Evolutionary conservation across 2,797 vertebrate species (phyloP).

Genomic region (Potorous gilbertii): DNA sequence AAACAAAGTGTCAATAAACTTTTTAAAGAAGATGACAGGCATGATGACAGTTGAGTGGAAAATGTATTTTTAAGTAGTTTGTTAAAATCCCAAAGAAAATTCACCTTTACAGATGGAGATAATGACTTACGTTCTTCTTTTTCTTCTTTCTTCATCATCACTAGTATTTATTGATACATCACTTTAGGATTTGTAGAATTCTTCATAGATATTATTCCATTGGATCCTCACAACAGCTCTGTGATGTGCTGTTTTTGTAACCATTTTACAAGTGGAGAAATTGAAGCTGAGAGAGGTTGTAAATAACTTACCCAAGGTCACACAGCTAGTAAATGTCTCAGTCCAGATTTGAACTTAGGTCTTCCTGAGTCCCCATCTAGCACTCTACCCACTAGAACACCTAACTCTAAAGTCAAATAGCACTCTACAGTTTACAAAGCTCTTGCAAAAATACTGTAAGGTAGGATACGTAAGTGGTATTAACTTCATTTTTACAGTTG

Average conservation of each 20-base stretch:
- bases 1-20: neutral
- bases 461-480: neutral
- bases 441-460: neutral
- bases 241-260: neutral
- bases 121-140: neutral
- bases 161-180: neutral
- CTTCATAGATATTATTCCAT: neutral
- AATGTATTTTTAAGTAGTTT: neutral
- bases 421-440: neutral
- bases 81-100: neutral
- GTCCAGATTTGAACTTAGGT: neutral
- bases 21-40: neutral
- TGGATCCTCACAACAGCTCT: neutral
- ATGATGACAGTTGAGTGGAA: neutral
- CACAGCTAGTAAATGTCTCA: neutral
- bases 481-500: neutral
- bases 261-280: neutral
- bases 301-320: neutral
- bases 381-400: neutral
- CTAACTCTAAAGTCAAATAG: neutral
- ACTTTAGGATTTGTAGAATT: neutral
- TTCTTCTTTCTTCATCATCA: neutral
- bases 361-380: neutral
- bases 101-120: neutral
- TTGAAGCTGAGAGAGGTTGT: neutral